Evolutionary conservation across 2,113 vertebrate species (phyloP), one percentile per base, ranked within the genome.

Genomic region (Canis aureus): DNA sequence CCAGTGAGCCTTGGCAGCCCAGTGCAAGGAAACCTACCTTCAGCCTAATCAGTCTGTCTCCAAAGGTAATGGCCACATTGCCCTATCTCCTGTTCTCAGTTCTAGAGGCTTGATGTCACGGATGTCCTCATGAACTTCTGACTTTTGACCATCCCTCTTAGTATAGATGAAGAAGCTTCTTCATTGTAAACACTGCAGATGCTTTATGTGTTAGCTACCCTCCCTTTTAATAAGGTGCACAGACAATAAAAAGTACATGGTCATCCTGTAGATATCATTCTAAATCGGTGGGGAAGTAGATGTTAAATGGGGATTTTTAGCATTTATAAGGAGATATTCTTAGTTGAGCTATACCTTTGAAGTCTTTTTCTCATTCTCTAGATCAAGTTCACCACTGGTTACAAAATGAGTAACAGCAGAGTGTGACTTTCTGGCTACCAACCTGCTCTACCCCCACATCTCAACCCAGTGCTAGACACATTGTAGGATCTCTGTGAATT

Each of bases 381-480:
- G 23, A 62, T 83, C 2, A 67, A 51, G 69, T 38, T 81, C 25
- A 53, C 15, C 35, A 60, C 35, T 80, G 32, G 20, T 89, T 90
- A 81, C 90, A 92, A 80, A 95, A 38, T 93, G 32, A 81, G 29
- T 73, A 62, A 96, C 43, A 43, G 43, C 43, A 94, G n/a, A 32
- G 3, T 73, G 0, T 59, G 59, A 79, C 35, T 82, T 95, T 82
- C 5, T 38, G 38, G 55, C 51, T 74, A 64, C 43, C 17, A 53
- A 3, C 32, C 78, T 89, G 16, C 38, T 88, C 27, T 67, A 0
- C 88, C n/a, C 32, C 11, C 74, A 69, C 8, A 85, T 27, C 12
- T 73, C 13, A 91, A 2, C 51, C 74, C 38, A 43, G 4, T 53
- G 32, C 25, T 51, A 55, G 5, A 43, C 20, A 11, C 59, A 35